A percentile compares a stretch with the other conserved stretches of the same genome.
These are phyloP conservation scores for Natrix natrix DNA, from an alignment of 2,797 vertebrate genomes.

Conservation along the genomic window DNA sequence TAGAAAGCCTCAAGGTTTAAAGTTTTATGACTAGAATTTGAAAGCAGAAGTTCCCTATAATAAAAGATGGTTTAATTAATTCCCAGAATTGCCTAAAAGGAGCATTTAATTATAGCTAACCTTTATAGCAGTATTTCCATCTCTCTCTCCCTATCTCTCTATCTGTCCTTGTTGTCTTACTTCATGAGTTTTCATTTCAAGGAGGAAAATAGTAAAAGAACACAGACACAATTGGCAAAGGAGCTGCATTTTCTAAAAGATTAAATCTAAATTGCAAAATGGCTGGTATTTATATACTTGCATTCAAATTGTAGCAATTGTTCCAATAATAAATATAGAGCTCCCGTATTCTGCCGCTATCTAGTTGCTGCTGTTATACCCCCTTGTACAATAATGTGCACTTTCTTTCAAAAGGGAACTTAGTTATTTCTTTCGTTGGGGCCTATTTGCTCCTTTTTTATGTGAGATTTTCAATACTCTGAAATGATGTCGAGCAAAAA, in stretches of 20 bases:
- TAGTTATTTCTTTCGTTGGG: conserved; percentile 79
- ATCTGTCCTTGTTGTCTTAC: not conserved
- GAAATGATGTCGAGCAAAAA: conserved; percentile 81
- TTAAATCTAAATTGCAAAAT: conserved; percentile 74
- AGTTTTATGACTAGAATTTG: not conserved
- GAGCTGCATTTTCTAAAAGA: conserved; percentile 57
- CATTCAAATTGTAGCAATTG: conserved; percentile 72
- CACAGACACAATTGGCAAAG: conserved; percentile 40
- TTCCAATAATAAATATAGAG: conserved; percentile 75
- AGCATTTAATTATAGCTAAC: not conserved
- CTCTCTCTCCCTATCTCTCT: not conserved
- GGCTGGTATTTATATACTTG: conserved; percentile 67
- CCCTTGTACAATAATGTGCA: conserved; percentile 68
- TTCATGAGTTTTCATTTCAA: conserved; percentile 54
- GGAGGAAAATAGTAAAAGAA: conserved; percentile 61
- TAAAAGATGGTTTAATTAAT: not conserved
- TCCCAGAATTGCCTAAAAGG: not conserved
- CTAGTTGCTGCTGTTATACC: conserved; percentile 71
- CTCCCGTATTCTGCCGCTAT: conserved; percentile 66
- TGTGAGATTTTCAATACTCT: conserved; percentile 80
- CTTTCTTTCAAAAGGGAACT: conserved; percentile 72
- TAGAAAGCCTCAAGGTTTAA: not conserved
- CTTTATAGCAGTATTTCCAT: conserved; percentile 1
- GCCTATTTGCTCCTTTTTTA: conserved; percentile 82
- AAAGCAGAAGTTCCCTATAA: not conserved